phyloP scores from a whole-genome alignment of 2,113 vertebrate species.

The Rhinolophus sinicus region DNA sequence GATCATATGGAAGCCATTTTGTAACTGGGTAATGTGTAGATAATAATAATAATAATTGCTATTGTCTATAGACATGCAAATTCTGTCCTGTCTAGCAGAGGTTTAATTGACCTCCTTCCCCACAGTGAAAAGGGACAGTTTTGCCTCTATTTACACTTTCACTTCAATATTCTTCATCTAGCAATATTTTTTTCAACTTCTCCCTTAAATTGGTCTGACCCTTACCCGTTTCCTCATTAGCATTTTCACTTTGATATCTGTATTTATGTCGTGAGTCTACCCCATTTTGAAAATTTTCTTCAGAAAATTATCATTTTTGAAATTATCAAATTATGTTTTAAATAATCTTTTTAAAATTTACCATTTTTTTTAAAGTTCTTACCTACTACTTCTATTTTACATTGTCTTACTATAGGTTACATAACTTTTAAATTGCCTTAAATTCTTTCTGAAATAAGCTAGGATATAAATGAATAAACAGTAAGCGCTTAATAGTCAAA shows the following conservation, averaged over 20 bases:
- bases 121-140: neutral
- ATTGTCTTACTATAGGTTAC: neutral
- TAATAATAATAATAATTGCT: neutral
- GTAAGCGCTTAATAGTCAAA: neutral
- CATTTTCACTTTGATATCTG: neutral
- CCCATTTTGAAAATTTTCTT: neutral
- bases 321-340: neutral
- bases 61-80: neutral
- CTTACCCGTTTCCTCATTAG: neutral
- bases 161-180: constrained; percentile 16
- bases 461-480: neutral
- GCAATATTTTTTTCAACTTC: neutral
- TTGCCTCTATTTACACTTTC: neutral
- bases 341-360: no score
- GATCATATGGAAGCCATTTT: neutral
- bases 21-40: neutral
- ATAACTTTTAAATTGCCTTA: neutral
- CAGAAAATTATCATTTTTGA: neutral
- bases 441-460: neutral
- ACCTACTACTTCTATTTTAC: neutral
- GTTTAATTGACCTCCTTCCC: neutral
- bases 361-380: neutral
- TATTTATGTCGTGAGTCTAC: neutral
- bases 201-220: neutral
- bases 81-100: neutral